Evolutionary conservation across 2,797 vertebrate species (phyloP).

Genomic region (Ceryle rudis): DNA sequence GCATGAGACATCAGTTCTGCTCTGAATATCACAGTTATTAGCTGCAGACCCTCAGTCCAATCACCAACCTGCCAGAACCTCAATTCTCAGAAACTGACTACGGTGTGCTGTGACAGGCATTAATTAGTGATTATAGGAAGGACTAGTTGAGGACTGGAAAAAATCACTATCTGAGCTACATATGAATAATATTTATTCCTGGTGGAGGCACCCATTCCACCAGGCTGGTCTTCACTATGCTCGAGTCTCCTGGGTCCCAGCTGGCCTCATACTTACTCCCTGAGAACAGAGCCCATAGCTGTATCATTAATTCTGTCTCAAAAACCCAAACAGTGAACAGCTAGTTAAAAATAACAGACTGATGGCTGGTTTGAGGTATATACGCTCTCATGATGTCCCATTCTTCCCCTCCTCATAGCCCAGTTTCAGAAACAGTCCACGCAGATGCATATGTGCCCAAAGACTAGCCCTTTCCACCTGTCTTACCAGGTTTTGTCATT

Average conservation of each 20-base stretch:
- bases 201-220: neutral
- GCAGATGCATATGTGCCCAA: neutral
- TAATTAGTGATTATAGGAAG: conserved; percentile 48
- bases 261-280: too few relatives aligned
- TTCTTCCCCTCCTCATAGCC: fast-evolving
- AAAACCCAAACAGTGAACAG: neutral
- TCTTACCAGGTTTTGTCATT: neutral
- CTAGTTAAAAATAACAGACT: neutral
- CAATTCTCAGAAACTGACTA: conserved; percentile 8
- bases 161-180: neutral
- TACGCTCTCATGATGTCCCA: fast-evolving
- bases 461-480: neutral
- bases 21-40: conserved; percentile 47
- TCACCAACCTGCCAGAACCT: neutral
- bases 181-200: neutral
- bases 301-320: neutral
- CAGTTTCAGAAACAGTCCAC: neutral
- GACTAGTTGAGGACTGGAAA: neutral
- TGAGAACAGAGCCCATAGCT: neutral
- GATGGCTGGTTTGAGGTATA: neutral
- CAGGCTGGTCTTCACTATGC: neutral
- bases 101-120: neutral
- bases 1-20: conserved; percentile 1
- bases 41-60: neutral
- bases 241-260: neutral